Conservation (phyloP, 2,888 invertebrate genomes). For the Pammene aurita region DNA sequence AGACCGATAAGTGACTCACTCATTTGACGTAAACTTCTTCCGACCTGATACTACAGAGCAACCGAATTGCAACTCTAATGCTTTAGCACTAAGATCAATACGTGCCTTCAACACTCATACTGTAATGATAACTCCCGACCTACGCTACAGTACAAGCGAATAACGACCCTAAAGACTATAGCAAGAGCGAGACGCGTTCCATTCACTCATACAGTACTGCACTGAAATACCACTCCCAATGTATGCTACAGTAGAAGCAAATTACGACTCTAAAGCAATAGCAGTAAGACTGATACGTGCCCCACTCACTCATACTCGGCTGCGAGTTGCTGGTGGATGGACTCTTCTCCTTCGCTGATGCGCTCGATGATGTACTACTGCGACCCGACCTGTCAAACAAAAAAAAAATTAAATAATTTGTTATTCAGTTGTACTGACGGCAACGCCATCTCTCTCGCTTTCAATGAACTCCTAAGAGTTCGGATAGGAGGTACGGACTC, state of each 20-base stretch:
- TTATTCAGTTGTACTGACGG: no score
- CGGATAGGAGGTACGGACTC: no score
- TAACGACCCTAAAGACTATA: no score
- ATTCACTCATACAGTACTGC: no score
- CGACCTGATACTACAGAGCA: not conserved
- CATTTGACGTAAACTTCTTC: conserved; percentile 44
- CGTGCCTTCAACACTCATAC: not conserved
- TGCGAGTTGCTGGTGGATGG: conserved; percentile 73
- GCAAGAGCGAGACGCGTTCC: no score
- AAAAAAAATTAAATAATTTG: not conserved
- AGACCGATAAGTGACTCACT: conserved; percentile 65
- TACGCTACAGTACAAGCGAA: no score
- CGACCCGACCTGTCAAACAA: conserved; percentile 66
- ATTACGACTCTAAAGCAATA: conserved; percentile 16
- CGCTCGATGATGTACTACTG: conserved; percentile 70
- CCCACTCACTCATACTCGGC: conserved; percentile 75
- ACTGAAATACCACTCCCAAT: no score
- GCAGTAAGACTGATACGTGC: conserved; percentile 55
- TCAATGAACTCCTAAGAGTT: no score
- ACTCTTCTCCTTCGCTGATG: conserved; percentile 72
- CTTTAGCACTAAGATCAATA: not conserved
- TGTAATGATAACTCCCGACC: no score
- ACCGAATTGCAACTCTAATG: conserved; percentile 9
- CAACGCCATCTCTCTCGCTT: no score
- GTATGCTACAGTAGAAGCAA: not conserved